Evolutionary conservation across 2,797 vertebrate species (phyloP), one percentile per base, ranked within the genome.

Genomic region (Sternarchorhynchus goeldii): DNA sequence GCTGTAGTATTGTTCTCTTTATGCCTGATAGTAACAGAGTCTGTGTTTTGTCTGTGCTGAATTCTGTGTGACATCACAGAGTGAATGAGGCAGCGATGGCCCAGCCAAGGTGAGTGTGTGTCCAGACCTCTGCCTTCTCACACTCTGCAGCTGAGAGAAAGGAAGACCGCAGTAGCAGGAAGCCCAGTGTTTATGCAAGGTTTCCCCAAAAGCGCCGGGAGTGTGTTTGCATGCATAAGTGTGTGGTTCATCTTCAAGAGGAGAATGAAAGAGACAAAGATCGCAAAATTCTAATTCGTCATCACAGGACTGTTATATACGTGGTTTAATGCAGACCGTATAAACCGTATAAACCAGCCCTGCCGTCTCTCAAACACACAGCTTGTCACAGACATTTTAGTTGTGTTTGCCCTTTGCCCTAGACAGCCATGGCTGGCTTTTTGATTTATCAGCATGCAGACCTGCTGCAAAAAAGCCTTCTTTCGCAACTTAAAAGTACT

Each of bases 351-450:
- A 25, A 18, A 39, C 8, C 55, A 64, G 5, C 55, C 18, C 56
- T 21, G 50, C 6, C 3, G 10, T 29, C 20, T 45, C 72, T 12
- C 81, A 84, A 73, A 84, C 72, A 84, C 75, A 83, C 57, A 31
- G 50, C 3, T 31, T 36, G 17, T 66, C 39, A 18, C 75, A 57
- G 34, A 79, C 57, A 66, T 8, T 50, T 32, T 10, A 32, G 14
- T 45, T 21, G 14, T 65, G 2, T 75, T 36, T 65, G n/a, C 34
- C 66, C 55, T 68, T 68, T 66, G 66, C 17, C 57, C 36, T 36
- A 16, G 39, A 70, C 41, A 70, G 17, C n/a, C 62, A 21, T 31
- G 68, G 3, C 57, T 53, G 14, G 36, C 5, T 2, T 55, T 34
- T 16, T 55, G 67, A 56, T 21, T 25, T 31, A 69, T 17, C 50